Percentiles rank a stretch among this genome's conserved stretches.
phyloP scores from a whole-genome alignment of 2,888 invertebrate genomes.

The Scrobipalpa atriplicella region DNA sequence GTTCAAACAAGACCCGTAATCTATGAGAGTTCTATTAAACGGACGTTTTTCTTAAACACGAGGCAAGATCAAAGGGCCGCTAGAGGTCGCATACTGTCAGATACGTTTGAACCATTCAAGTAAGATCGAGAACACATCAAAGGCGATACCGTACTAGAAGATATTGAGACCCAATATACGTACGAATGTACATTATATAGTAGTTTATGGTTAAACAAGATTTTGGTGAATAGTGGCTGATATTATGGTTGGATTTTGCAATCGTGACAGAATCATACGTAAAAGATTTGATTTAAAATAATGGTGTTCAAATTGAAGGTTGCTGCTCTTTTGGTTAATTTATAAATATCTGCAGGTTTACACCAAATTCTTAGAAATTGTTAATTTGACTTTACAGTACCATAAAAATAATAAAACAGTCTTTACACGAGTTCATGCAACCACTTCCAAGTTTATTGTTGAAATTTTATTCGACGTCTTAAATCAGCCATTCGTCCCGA shows the following conservation, averaged over 20 bases:
- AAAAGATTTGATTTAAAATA: too few relatives aligned
- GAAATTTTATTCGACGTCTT: conserved; percentile 15
- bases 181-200: background rate
- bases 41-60: conserved; percentile 41
- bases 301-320: background rate
- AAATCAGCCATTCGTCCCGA: conserved; percentile 18
- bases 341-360: too few relatives aligned
- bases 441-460: conserved; percentile 20
- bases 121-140: conserved; percentile 48
- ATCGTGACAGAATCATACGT: too few relatives aligned
- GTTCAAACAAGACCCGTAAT: conserved; percentile 33
- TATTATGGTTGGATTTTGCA: background rate
- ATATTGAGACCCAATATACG: conserved; percentile 21
- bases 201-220: background rate
- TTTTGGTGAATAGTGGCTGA: background rate
- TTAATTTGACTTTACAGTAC: background rate
- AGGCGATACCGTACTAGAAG: conserved; percentile 34
- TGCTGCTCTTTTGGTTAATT: background rate
- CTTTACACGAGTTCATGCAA: conserved; percentile 10
- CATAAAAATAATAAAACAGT: background rate
- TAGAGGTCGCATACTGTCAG: conserved; percentile 43
- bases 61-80: conserved; percentile 46
- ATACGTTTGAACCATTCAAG: conserved; percentile 47
- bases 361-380: background rate
- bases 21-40: conserved; percentile 34